Conservation (phyloP, 2,888 invertebrate genomes). For the Rutpela maculata region DNA sequence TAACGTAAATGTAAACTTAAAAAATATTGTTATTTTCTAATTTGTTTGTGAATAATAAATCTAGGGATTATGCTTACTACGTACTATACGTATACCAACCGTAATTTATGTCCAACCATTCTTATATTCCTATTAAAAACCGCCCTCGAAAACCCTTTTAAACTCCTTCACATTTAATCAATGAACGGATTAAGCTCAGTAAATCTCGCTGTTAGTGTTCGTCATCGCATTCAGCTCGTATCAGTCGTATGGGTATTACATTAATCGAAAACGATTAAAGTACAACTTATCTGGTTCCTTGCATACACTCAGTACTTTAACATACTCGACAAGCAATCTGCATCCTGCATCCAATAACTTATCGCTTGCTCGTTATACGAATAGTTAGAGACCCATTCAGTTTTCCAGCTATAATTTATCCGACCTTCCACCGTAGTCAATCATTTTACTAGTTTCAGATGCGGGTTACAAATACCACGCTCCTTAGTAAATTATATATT, state of each 20-base stretch:
- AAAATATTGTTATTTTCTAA: no score
- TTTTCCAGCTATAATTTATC: slow-evolving; percentile 32
- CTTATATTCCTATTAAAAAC: not conserved
- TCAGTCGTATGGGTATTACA: slow-evolving; percentile 25
- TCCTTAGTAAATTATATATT: slow-evolving; percentile 25
- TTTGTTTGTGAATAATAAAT: no score
- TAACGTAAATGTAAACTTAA: no score
- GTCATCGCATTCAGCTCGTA: slow-evolving; percentile 1
- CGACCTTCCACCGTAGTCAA: slow-evolving; percentile 39
- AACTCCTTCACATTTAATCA: not conserved
- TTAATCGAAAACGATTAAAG: slow-evolving; percentile 28
- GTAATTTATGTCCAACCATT: not conserved
- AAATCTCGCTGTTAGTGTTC: slow-evolving; percentile 9
- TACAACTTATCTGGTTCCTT: slow-evolving; percentile 31
- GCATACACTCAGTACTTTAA: slow-evolving; percentile 14
- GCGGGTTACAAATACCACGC: slow-evolving; percentile 42
- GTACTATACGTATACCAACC: not conserved
- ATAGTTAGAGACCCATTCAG: slow-evolving; percentile 25
- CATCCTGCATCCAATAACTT: slow-evolving; percentile 26
- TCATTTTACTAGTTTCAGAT: slow-evolving; percentile 37
- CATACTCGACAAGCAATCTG: slow-evolving; percentile 36
- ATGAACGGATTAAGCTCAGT: not conserved
- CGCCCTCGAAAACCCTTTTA: not conserved
- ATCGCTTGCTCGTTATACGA: slow-evolving; percentile 25
- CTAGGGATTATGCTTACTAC: no score